phyloP scores from a whole-genome alignment of 2,113 vertebrate species.

The Clinocottus analis region DNA sequence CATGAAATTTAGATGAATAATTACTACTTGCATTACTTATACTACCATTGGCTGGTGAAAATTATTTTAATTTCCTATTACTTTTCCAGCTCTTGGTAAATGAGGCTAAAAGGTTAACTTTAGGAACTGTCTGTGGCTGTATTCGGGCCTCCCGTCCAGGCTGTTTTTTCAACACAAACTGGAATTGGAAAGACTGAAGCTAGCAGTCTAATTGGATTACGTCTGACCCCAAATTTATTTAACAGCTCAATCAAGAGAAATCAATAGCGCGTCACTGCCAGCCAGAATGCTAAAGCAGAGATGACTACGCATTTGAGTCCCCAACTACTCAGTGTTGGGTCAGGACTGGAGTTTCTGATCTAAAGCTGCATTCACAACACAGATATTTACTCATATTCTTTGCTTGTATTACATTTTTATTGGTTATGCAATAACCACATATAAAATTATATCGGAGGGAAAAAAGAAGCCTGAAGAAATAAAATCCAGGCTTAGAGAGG shows the following conservation, averaged over 20 bases:
- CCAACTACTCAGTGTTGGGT: background rate
- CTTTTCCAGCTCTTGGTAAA: constrained; percentile 2
- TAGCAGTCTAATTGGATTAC: constrained; percentile 57
- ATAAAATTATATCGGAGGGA: background rate
- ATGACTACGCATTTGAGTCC: background rate
- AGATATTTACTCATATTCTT: constrained; percentile 1
- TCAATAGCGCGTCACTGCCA: constrained; percentile 57
- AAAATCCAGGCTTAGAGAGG: background rate
- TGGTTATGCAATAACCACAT: constrained; percentile 1
- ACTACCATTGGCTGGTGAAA: too few relatives aligned
- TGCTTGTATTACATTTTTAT: background rate
- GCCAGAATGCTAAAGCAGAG: constrained; percentile 54
- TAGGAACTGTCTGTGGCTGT: background rate
- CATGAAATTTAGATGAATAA: constrained; percentile 21
- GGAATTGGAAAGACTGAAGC: constrained; percentile 48
- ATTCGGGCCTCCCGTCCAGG: constrained; percentile 16
- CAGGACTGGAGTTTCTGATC: background rate
- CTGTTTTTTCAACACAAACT: constrained; percentile 43
- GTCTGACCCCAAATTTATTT: constrained; percentile 65
- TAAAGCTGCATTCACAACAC: constrained; percentile 1
- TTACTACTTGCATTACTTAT: constrained; percentile 10
- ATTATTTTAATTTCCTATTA: too few relatives aligned
- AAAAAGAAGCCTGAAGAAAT: background rate
- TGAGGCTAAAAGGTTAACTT: constrained; percentile 17
- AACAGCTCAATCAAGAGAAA: constrained; percentile 74